These are phyloP conservation scores for Zaprionus gabonicus DNA, from an alignment of 1,140 invertebrate genomes.

Conservation along the genomic window DNA sequence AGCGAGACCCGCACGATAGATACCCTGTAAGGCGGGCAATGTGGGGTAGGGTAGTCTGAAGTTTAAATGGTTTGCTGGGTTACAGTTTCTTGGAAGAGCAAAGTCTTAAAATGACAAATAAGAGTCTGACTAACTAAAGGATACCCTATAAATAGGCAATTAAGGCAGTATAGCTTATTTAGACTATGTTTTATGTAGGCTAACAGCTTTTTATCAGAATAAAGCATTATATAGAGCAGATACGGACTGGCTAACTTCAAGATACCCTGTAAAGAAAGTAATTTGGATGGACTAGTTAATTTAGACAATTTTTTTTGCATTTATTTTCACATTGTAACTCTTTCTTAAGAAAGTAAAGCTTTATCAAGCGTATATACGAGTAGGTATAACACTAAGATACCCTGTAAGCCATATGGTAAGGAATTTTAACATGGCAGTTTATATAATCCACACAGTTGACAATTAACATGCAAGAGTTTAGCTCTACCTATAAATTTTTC, in stretches of 20 bases:
- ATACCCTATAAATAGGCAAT: not conserved
- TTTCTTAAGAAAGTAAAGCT: no score
- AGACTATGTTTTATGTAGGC: not conserved
- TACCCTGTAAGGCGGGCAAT: conserved; percentile 15
- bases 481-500: no score
- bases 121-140: not conserved
- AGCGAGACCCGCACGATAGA: not conserved
- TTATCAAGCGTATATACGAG: no score
- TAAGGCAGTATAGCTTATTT: not conserved
- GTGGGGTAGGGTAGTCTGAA: not conserved
- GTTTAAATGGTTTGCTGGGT: not conserved
- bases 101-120: not conserved
- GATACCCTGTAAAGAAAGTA: not conserved
- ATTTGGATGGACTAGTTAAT: not conserved
- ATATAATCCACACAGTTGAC: no score
- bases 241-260: no score
- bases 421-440: no score
- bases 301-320: no score
- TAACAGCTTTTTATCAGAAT: not conserved
- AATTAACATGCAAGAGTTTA: no score
- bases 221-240: not conserved
- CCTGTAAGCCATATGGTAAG: no score
- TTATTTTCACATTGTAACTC: not conserved
- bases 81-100: not conserved
- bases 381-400: no score